phyloP scores from a whole-genome alignment of 2,888 invertebrate species.

The Hypselothyrea guttata region DNA sequence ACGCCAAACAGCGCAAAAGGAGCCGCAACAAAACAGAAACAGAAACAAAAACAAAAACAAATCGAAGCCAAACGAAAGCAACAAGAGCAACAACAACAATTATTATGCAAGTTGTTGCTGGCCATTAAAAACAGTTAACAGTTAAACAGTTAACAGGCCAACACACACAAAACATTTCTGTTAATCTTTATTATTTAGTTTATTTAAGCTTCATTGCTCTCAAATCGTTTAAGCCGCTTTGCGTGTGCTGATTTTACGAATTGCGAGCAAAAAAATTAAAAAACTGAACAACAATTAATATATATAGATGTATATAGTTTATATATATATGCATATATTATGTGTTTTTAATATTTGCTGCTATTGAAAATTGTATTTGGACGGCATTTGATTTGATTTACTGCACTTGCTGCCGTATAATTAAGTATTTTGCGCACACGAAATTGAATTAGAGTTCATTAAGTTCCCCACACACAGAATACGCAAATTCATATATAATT shows the following conservation, averaged over 20 bases:
- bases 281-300: constrained; percentile 4
- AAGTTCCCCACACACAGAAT: not conserved
- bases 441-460: not conserved
- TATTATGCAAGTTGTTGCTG: constrained; percentile 66
- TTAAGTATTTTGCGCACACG: constrained; percentile 23
- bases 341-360: not conserved
- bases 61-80: not conserved
- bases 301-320: no score
- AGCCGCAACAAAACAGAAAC: constrained; percentile 56
- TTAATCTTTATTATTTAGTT: constrained; percentile 36
- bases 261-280: constrained; percentile 8
- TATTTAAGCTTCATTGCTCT: constrained; percentile 45
- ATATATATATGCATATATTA: no score
- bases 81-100: constrained; percentile 48
- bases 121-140: constrained; percentile 46
- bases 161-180: constrained; percentile 30
- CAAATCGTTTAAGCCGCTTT: constrained; percentile 26
- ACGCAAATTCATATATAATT: not conserved
- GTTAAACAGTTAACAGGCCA: constrained; percentile 38
- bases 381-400: constrained; percentile 18
- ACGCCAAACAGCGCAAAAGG: constrained; percentile 41
- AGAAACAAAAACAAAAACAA: constrained; percentile 51
- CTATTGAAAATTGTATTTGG: constrained; percentile 33
- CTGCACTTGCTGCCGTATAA: constrained; percentile 28
- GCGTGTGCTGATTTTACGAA: constrained; percentile 33